Evolutionary conservation across 2,888 invertebrate species (phyloP).

Genomic region (Agrotis segetum): DNA sequence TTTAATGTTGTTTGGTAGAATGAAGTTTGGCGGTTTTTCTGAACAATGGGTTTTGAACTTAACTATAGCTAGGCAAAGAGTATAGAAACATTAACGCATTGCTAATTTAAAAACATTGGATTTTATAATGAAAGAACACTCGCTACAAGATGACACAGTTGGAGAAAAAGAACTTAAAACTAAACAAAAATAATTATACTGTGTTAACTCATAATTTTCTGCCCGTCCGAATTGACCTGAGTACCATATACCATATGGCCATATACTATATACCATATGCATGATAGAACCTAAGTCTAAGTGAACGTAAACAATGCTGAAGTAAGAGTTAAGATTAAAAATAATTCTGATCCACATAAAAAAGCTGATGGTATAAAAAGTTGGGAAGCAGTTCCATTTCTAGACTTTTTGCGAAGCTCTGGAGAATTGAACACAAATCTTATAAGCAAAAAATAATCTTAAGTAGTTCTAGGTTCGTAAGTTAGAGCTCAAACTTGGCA

Average conservation of each 20-base stretch:
- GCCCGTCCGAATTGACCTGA: too few relatives aligned
- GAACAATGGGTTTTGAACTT: neutral
- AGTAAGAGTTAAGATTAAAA: neutral
- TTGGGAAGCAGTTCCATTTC: neutral
- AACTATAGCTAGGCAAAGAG: neutral
- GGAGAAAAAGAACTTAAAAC: too few relatives aligned
- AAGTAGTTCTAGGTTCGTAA: slow-evolving; percentile 8
- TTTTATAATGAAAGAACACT: too few relatives aligned
- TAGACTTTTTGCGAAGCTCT: slow-evolving; percentile 12
- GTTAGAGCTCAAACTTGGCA: slow-evolving; percentile 26
- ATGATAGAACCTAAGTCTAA: too few relatives aligned
- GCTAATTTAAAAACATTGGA: neutral
- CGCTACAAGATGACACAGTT: too few relatives aligned
- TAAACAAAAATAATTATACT: too few relatives aligned
- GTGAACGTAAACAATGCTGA: too few relatives aligned
- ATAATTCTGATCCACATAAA: neutral
- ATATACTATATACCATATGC: too few relatives aligned
- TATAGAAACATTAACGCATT: neutral
- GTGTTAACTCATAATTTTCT: too few relatives aligned
- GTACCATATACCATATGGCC: too few relatives aligned
- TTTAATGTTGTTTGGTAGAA: too few relatives aligned
- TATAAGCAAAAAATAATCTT: slow-evolving; percentile 13
- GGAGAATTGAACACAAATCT: slow-evolving; percentile 15
- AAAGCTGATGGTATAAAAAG: neutral
- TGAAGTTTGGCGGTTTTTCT: neutral